Conservation (phyloP, 2,888 invertebrate genomes). For the Automeris io region DNA sequence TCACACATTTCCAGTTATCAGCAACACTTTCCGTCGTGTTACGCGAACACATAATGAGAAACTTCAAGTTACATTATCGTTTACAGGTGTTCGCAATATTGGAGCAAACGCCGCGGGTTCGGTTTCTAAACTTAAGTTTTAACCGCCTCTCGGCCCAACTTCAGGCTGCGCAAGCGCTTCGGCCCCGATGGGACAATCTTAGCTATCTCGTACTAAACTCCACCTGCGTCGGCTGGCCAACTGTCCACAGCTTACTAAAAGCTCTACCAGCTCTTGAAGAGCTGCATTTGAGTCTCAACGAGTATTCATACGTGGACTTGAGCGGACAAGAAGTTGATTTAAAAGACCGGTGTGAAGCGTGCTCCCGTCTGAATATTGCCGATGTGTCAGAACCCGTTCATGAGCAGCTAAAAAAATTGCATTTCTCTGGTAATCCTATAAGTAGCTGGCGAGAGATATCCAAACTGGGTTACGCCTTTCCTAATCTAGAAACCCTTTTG, state of each 20-base stretch:
- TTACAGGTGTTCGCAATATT: constrained; percentile 89
- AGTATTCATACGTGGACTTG: constrained; percentile 86
- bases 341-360: constrained; percentile 56
- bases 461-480: constrained; percentile 90
- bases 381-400: constrained; percentile 73
- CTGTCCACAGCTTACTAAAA: constrained; percentile 85
- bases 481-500: constrained; percentile 88
- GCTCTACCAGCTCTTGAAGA: constrained; percentile 90
- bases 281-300: constrained; percentile 94
- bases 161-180: constrained; percentile 69
- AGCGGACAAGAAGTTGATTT: constrained; percentile 60
- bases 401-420: constrained; percentile 84
- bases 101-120: constrained; percentile 90
- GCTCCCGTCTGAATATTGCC: constrained; percentile 50
- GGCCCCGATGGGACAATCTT: constrained; percentile 77
- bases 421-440: constrained; percentile 93
- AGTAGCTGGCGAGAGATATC: constrained; percentile 89
- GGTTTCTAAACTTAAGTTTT: constrained; percentile 94
- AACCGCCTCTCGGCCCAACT: constrained; percentile 87
- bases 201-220: constrained; percentile 91
- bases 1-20: constrained; percentile 23
- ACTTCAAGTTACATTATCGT: constrained; percentile 11
- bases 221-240: constrained; percentile 90
- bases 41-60: constrained; percentile 12
- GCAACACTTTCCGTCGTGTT: constrained; percentile 22